Evolutionary conservation across 2,797 vertebrate genomes (phyloP), one percentile per base, ranked within the genome.

Genomic region (Anguilla megastoma): DNA sequence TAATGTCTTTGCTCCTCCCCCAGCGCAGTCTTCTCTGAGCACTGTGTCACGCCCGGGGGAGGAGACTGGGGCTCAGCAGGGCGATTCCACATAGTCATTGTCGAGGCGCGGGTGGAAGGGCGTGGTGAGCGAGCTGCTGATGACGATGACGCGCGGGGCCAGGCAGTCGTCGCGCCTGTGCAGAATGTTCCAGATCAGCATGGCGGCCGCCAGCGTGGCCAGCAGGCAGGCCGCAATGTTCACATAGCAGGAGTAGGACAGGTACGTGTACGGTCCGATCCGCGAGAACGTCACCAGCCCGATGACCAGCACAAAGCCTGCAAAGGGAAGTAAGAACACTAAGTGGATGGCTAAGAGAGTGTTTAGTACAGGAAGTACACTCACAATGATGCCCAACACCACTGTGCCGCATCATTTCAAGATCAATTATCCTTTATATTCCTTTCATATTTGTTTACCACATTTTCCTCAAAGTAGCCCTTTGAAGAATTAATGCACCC

Each of bases 111-210:
- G 96, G 88, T 97, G 97, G 86, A 98, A 97, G 86, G 96, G 95
- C 0, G 97, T 96, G 0, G 95, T 94, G 86, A 99, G 95, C 6
- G 98, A 97, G 30, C 97, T 97, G 88, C 98, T 97, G 93, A 99
- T 98, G 93, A 99, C 97, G 0, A 99, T 99, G 89, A 99, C 97
- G 0, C 95, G 94, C 0, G 98, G 98, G 0, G 97, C 93, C 87
- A 98, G 97, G 92, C 98, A 98, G 95, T 99, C 99, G 85, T 99
- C 99, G 0, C 98, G 97, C 84, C 98, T 95, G 36, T 99, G 98
- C 45, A 99, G 96, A 93, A 99, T 97, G 93, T 99, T 98, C 99
- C 99, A 99, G 91, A 99, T 99, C 36, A 99, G 97, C 94, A 98
- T 96, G 93, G 98, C 99, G 0, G 99, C 98, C 0, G 98, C 97